Evolutionary conservation across 2,888 invertebrate species (phyloP).

Genomic region (Spicauda simplicius): DNA sequence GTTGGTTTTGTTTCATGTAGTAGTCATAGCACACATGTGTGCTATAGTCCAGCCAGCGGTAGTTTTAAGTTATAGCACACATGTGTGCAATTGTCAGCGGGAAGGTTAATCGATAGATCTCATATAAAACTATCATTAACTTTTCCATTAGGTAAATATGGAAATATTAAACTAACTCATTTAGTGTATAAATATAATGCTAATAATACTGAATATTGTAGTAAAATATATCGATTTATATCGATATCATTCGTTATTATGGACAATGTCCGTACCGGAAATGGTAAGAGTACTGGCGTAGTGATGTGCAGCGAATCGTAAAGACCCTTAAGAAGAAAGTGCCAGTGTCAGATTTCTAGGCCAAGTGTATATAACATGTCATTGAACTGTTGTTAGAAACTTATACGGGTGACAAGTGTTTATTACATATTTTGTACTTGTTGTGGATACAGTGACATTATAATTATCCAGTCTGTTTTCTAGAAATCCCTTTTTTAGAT

Average conservation of each 20-base stretch:
- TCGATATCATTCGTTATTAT: background rate
- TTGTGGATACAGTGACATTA: background rate
- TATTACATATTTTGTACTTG: constrained; percentile 14
- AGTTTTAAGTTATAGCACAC: too few relatives aligned
- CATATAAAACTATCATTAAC: background rate
- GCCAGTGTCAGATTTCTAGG: constrained; percentile 74
- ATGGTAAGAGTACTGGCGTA: constrained; percentile 49
- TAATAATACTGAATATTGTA: background rate
- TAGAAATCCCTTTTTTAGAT: background rate
- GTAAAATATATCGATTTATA: background rate
- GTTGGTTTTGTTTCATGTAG: too few relatives aligned
- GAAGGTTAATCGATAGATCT: background rate
- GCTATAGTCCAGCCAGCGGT: too few relatives aligned
- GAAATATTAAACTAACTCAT: too few relatives aligned
- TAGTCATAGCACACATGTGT: too few relatives aligned
- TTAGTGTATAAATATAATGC: too few relatives aligned
- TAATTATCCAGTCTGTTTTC: background rate
- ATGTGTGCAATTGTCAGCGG: too few relatives aligned
- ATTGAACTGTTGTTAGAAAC: constrained; percentile 68
- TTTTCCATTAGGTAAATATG: too few relatives aligned
- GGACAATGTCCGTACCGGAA: constrained; percentile 47
- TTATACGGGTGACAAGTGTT: constrained; percentile 63
- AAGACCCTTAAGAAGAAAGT: constrained; percentile 76
- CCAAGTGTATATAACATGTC: constrained; percentile 76
- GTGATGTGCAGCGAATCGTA: constrained; percentile 67